Evolutionary conservation across 2,888 invertebrate species (phyloP).

Genomic region (Xestia sexstrigata): DNA sequence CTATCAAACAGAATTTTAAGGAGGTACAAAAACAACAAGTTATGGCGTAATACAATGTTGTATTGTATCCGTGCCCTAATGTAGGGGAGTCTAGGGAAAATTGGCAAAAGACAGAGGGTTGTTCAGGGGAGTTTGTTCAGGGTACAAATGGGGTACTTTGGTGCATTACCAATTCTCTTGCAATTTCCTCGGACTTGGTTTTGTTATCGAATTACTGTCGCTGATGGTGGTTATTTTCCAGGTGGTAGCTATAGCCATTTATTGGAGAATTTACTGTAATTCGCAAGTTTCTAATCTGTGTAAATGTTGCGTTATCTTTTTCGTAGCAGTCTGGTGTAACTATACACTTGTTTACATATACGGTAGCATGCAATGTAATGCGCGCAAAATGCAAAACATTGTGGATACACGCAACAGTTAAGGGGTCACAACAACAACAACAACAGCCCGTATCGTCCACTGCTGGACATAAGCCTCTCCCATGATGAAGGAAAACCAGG

Average conservation of each 20-base stretch:
- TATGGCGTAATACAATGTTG: not conserved
- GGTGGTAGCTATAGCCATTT: constrained; percentile 32
- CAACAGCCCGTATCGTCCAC: too few species aligned
- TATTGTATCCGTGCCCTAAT: constrained; percentile 52
- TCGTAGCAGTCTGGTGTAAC: not conserved
- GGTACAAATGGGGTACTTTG: constrained; percentile 70
- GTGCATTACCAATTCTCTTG: constrained; percentile 73
- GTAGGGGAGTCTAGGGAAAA: constrained; percentile 58
- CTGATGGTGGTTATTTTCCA: constrained; percentile 37
- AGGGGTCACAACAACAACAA: too few species aligned
- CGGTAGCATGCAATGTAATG: not conserved
- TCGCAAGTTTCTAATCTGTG: constrained; percentile 14
- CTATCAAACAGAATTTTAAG: constrained; percentile 14
- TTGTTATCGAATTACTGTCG: constrained; percentile 55
- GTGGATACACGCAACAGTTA: not conserved
- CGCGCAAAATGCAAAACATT: not conserved
- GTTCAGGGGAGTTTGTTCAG: constrained; percentile 57
- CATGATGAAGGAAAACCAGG: not conserved
- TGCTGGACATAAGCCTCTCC: too few species aligned
- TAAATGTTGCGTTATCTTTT: not conserved
- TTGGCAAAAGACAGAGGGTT: constrained; percentile 63
- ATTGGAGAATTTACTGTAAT: constrained; percentile 22
- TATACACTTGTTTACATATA: not conserved
- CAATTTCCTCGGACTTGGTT: constrained; percentile 65
- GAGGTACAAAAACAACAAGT: not conserved